Conservation (phyloP, 2,113 vertebrate species). For the Oreotrochilus melanogaster region DNA sequence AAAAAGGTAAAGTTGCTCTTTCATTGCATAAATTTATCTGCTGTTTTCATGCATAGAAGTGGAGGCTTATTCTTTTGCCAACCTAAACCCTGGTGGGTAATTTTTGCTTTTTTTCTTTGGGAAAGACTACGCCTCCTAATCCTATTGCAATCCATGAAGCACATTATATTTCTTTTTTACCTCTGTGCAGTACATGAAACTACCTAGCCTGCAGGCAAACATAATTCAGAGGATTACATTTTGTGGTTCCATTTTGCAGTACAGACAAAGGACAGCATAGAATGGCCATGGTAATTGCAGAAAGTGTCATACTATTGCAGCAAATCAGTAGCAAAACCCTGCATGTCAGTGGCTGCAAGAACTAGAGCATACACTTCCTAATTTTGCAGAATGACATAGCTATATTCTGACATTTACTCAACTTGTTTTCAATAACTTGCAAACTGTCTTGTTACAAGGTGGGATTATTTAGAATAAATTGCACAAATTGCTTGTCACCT, state of each 20-base stretch:
- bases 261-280: background rate
- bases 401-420: background rate
- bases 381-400: background rate
- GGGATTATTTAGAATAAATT: slow-evolving; percentile 47
- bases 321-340: background rate
- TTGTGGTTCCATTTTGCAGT: background rate
- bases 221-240: background rate
- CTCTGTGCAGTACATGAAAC: background rate
- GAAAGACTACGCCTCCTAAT: background rate
- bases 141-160: background rate
- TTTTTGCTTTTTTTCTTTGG: background rate
- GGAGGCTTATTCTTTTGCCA: background rate
- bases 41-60: background rate
- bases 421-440: background rate
- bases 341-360: background rate
- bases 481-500: slow-evolving; percentile 38
- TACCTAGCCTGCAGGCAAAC: background rate
- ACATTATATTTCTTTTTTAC: background rate
- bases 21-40: background rate
- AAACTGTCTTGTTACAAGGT: slow-evolving; percentile 3
- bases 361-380: background rate
- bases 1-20: background rate
- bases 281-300: background rate
- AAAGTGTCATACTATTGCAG: background rate
- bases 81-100: background rate